phyloP scores from a whole-genome alignment of 1,140 invertebrate genomes.

The Fopius arisanus region DNA sequence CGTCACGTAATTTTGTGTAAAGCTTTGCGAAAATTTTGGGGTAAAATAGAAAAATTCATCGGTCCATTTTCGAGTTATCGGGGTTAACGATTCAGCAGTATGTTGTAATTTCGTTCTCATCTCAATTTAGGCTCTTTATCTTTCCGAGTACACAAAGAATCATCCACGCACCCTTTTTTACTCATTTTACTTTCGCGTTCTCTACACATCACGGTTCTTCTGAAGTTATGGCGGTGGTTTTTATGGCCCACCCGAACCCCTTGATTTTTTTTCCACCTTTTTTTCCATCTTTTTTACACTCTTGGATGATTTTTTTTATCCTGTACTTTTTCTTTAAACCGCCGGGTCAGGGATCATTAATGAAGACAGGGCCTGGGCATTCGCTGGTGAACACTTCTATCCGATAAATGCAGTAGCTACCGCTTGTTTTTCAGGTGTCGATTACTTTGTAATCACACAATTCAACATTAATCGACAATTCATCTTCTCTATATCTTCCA shows the following conservation, averaged over 20 bases:
- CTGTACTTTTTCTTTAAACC: not conserved
- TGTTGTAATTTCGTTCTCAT: not conserved
- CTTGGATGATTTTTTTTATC: not conserved
- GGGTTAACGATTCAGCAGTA: not conserved
- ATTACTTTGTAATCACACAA: constrained; percentile 6
- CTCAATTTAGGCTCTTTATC: not conserved
- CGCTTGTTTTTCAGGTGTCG: not conserved
- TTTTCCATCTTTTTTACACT: constrained; percentile 15
- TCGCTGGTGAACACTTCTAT: not conserved
- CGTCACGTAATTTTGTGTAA: no score
- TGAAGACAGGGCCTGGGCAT: constrained; percentile 12
- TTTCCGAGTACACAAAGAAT: constrained; percentile 15
- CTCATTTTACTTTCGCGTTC: constrained; percentile 11
- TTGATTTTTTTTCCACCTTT: constrained; percentile 26
- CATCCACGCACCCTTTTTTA: constrained; percentile 12
- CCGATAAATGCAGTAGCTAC: constrained; percentile 8
- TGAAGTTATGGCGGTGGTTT: constrained; percentile 32
- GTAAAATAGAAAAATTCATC: not conserved
- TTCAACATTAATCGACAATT: not conserved
- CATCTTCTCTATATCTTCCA: not conserved
- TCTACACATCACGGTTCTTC: constrained; percentile 23
- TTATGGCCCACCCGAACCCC: constrained; percentile 23
- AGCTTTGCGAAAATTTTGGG: not conserved
- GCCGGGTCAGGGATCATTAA: constrained; percentile 39
- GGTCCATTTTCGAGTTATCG: not conserved